Evolutionary conservation across 2,888 invertebrate species (phyloP).

Genomic region (Listrodromus nycthemerus): DNA sequence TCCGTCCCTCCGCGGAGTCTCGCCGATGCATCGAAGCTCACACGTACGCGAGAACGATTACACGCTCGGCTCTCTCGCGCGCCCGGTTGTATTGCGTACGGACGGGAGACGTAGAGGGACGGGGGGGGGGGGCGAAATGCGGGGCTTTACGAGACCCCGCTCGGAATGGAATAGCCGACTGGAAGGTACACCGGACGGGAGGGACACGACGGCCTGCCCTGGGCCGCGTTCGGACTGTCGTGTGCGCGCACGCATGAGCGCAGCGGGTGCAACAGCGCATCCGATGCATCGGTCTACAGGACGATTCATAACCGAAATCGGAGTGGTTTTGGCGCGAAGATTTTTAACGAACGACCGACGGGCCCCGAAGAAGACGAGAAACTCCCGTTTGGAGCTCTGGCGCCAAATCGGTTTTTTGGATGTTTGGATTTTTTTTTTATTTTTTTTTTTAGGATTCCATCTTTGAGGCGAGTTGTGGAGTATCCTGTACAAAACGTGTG

Average conservation of each 20-base stretch:
- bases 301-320: constrained; percentile 42
- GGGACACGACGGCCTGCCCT: constrained; percentile 8
- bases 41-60: constrained; percentile 64
- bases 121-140: constrained; percentile 16
- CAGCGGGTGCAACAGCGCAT: constrained; percentile 54
- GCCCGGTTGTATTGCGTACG: constrained; percentile 21
- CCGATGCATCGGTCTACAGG: constrained; percentile 53
- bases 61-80: constrained; percentile 55
- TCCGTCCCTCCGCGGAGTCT: neutral
- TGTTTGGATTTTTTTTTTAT: neutral
- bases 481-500: constrained; percentile 25
- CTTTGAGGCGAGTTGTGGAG: neutral
- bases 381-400: neutral
- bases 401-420: neutral
- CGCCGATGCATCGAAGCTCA: constrained; percentile 46
- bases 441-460: neutral
- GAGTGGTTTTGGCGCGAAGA: neutral
- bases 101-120: constrained; percentile 4
- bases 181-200: constrained; percentile 40
- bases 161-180: constrained; percentile 61
- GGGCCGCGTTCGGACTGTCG: constrained; percentile 1
- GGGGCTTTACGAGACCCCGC: constrained; percentile 58
- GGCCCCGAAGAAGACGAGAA: neutral
- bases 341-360: neutral
- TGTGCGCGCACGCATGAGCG: constrained; percentile 31